phyloP scores from a whole-genome alignment of 2,888 invertebrate species.

The Euphydryas editha region DNA sequence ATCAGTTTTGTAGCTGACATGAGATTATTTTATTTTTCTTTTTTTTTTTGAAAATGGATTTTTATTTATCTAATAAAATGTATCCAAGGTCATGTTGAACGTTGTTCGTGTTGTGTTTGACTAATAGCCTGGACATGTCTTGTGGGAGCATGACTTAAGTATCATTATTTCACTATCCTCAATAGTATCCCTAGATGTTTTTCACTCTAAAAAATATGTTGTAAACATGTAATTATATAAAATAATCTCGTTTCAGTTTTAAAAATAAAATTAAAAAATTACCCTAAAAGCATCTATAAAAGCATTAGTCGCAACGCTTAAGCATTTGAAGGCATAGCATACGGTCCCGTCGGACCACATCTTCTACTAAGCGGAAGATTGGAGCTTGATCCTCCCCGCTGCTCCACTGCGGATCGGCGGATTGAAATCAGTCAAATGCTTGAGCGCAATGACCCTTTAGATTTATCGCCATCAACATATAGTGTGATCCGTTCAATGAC shows the following conservation, averaged over 20 bases:
- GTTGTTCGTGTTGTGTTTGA: slow-evolving; percentile 73
- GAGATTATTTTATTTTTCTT: slow-evolving; percentile 80
- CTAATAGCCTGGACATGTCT: slow-evolving; percentile 65
- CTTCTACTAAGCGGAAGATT: too few species aligned
- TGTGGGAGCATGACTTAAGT: slow-evolving; percentile 68
- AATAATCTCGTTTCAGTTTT: slow-evolving; percentile 69
- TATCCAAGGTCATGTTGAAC: slow-evolving; percentile 43
- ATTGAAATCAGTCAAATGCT: slow-evolving; percentile 47
- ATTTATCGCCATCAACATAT: slow-evolving; percentile 67
- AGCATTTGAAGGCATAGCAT: slow-evolving; percentile 56
- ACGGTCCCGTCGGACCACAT: slow-evolving; percentile 8
- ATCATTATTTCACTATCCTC: slow-evolving; percentile 36
- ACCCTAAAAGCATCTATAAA: slow-evolving; percentile 65
- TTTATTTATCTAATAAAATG: slow-evolving; percentile 10
- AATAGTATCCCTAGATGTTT: slow-evolving; percentile 45
- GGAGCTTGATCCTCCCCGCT: too few species aligned
- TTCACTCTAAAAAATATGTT: slow-evolving; percentile 26
- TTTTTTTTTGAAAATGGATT: slow-evolving; percentile 61
- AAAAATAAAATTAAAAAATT: slow-evolving; percentile 47
- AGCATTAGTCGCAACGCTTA: slow-evolving; percentile 58
- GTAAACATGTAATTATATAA: slow-evolving; percentile 54
- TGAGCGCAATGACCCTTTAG: slow-evolving; percentile 59
- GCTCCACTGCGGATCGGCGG: slow-evolving; percentile 14
- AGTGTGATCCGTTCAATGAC: slow-evolving; percentile 69
- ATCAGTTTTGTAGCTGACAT: slow-evolving; percentile 58